Conservation (phyloP, 2,113 vertebrate genomes). For the Clarias macrocephalus region DNA sequence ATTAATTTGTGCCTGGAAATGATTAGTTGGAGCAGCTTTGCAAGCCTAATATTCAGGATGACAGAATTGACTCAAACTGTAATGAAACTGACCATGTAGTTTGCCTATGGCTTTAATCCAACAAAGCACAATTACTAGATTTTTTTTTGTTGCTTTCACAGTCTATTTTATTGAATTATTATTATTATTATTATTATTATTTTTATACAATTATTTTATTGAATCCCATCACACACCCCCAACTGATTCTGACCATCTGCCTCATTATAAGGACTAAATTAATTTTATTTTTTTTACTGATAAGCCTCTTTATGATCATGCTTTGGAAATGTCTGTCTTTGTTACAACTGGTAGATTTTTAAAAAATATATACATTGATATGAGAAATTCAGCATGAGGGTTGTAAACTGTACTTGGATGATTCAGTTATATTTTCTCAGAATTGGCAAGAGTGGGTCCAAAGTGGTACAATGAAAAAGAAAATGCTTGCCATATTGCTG, state of each 20-base stretch:
- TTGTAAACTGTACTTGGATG: background rate
- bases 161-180: background rate
- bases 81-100: background rate
- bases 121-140: background rate
- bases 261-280: background rate
- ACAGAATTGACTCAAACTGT: background rate
- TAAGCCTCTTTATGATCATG: background rate
- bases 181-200: too few species aligned
- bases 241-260: background rate
- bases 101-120: background rate
- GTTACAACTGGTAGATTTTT: background rate
- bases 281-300: too few species aligned
- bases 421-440: background rate
- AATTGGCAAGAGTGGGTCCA: background rate
- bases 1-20: background rate
- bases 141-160: background rate
- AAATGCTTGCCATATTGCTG: background rate
- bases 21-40: background rate
- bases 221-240: background rate
- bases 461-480: background rate
- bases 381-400: background rate
- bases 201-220: too few species aligned
- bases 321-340: background rate
- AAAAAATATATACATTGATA: background rate
- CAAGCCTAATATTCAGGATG: background rate